Base-by-base conservation (phyloP, 2,113 vertebrate species). In the Pituophis catenifer region DNA sequence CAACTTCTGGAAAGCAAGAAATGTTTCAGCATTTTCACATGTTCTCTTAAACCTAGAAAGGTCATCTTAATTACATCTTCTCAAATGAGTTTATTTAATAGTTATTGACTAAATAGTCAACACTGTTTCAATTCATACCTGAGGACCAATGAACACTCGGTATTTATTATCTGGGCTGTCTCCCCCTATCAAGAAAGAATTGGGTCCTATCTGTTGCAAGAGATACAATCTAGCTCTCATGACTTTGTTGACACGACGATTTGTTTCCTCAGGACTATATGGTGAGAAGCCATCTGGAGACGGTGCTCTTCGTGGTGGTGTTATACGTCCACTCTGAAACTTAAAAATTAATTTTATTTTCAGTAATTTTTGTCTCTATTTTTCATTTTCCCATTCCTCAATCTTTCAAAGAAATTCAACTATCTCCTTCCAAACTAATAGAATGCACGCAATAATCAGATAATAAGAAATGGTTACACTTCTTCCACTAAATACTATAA, bases 141-240 rank as follows among this genome's bases (percentile, higher is more conserved):
- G 98, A 94, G 98, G 98, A 13, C 98, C 98, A 94, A 99, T 99
- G 91, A 99, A 99, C n/a, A 99, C 98, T 21, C 98, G 97, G 91
- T 99, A 99, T 94, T 99, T 99, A 91, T 99, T 99, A 96, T 99
- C 98, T 11, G 98, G 98, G 95, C 98, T 98, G 95, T 99, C 98
- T 57, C 98, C 98, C 90, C 98, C 98, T 93, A 99, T 99, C 88
- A 99, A 94, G 96, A 99, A 99, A 0, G 98, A 99, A 96, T 99
- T 99, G 58, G 98, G 98, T 95, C 98, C 98, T 93, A 99, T 99
- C 59, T 99, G 98, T 96, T 99, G 98, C 91, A 99, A 96, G 91
- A 99, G 89, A 96, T 99, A 99, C 24, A 99, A 97, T 89, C 98
- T 97, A 87, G 98, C 98, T 89, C 98, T 96, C 98, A 99, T 99